phyloP scores from a whole-genome alignment of 2,888 invertebrate genomes.

The Busseola fusca region DNA sequence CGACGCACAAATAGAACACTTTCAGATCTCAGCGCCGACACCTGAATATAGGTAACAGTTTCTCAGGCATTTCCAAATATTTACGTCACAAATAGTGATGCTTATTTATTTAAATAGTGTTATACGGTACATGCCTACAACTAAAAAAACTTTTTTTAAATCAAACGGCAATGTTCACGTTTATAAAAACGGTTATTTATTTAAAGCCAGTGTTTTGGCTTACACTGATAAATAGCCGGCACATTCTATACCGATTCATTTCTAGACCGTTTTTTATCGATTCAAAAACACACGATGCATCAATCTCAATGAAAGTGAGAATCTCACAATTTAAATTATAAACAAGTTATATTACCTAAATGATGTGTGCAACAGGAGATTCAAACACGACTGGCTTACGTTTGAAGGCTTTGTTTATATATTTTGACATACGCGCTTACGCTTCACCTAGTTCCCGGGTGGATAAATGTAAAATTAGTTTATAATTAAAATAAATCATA shows the following conservation, averaged over 20 bases:
- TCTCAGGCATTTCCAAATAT: slow-evolving; percentile 55
- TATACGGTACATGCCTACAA: slow-evolving; percentile 14
- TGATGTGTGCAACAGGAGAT: slow-evolving; percentile 34
- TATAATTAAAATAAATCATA: slow-evolving; percentile 63
- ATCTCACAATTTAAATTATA: slow-evolving; percentile 43
- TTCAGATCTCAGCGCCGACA: slow-evolving; percentile 76
- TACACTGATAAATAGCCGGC: slow-evolving; percentile 42
- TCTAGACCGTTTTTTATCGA: slow-evolving; percentile 32
- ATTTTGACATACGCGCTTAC: slow-evolving; percentile 57
- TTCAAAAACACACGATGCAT: slow-evolving; percentile 28
- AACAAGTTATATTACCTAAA: slow-evolving; percentile 50
- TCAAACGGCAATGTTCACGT: slow-evolving; percentile 34
- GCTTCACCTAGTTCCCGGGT: slow-evolving; percentile 53
- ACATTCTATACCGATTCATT: slow-evolving; percentile 34
- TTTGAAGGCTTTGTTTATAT: slow-evolving; percentile 53
- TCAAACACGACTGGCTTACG: slow-evolving; percentile 50
- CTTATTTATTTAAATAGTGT: slow-evolving; percentile 29
- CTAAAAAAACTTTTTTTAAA: slow-evolving; percentile 44
- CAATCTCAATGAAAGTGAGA: slow-evolving; percentile 38
- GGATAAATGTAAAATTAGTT: slow-evolving; percentile 50
- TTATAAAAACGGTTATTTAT: slow-evolving; percentile 37
- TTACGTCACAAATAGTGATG: slow-evolving; percentile 56
- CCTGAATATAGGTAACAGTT: slow-evolving; percentile 73
- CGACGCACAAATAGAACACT: slow-evolving; percentile 82
- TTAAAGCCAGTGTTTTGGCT: slow-evolving; percentile 37